Percentiles rank a stretch among this genome's conserved stretches.
Conservation (phyloP, 2,113 vertebrate genomes). For the Sinocyclocheilus maitianheensis region DNA sequence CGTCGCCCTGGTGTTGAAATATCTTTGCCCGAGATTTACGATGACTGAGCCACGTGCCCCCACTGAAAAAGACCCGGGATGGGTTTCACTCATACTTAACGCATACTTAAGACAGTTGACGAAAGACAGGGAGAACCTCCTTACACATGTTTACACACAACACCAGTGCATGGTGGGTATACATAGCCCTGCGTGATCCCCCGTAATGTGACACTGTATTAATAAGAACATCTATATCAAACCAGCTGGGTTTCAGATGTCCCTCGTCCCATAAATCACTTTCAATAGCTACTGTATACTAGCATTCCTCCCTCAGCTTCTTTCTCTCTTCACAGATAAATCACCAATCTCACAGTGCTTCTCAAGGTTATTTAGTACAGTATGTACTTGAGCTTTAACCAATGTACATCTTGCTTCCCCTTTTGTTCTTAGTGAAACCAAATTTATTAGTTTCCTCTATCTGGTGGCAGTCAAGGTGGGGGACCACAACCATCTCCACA, state of each 20-base stretch:
- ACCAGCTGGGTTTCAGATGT: slow-evolving; percentile 12
- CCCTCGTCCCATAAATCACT: background rate
- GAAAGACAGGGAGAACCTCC: slow-evolving; percentile 34
- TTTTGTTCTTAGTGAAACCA: slow-evolving; percentile 4
- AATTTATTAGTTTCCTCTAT: slow-evolving; percentile 12
- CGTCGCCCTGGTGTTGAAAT: background rate
- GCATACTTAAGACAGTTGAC: slow-evolving; percentile 40
- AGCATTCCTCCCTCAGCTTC: background rate
- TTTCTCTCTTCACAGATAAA: background rate
- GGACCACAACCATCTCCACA: background rate
- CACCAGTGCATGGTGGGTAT: slow-evolving; percentile 17
- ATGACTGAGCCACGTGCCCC: background rate
- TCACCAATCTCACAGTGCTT: background rate
- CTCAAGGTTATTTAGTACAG: background rate
- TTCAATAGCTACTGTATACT: background rate
- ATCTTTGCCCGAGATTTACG: background rate
- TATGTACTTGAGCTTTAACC: background rate
- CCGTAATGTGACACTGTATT: slow-evolving; percentile 10
- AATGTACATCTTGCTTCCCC: background rate
- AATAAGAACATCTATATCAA: slow-evolving; percentile 20
- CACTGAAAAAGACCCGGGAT: background rate
- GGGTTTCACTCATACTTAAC: slow-evolving; percentile 10
- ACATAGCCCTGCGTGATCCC: slow-evolving; percentile 6
- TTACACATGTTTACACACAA: slow-evolving; percentile 13
- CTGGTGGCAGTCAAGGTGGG: background rate